Evolutionary conservation across 2,888 invertebrate species (phyloP).

Genomic region (Parelbella ahira): DNA sequence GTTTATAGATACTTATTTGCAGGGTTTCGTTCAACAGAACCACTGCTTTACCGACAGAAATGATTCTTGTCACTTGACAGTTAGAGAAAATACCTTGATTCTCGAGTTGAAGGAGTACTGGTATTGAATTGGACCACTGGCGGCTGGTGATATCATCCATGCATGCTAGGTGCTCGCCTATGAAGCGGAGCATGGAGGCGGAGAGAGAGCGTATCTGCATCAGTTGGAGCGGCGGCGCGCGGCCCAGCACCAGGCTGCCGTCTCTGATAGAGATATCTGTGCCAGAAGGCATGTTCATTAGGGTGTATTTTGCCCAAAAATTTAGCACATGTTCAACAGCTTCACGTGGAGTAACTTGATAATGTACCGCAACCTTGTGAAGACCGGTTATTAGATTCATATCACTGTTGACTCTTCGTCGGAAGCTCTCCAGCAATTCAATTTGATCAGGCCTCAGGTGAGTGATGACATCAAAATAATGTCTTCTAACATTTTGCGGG

Average conservation of each 20-base stretch:
- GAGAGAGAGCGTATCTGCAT: slow-evolving; percentile 30
- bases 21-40: slow-evolving; percentile 35
- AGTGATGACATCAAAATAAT: slow-evolving; percentile 32
- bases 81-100: slow-evolving; percentile 33
- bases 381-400: slow-evolving; percentile 31
- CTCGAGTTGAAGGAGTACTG: slow-evolving; percentile 32
- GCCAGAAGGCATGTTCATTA: slow-evolving; percentile 26
- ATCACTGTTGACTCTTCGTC: slow-evolving; percentile 30
- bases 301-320: slow-evolving; percentile 29
- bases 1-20: slow-evolving; percentile 35
- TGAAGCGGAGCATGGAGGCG: slow-evolving; percentile 31
- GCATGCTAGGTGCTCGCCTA: slow-evolving; percentile 34
- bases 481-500: slow-evolving; percentile 22
- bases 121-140: slow-evolving; percentile 31
- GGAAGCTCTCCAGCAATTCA: slow-evolving; percentile 31
- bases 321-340: slow-evolving; percentile 31
- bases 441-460: slow-evolving; percentile 32
- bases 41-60: slow-evolving; percentile 31
- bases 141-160: slow-evolving; percentile 29
- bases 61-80: slow-evolving; percentile 30
- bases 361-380: slow-evolving; percentile 26
- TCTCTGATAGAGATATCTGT: slow-evolving; percentile 27
- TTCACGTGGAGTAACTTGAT: slow-evolving; percentile 30
- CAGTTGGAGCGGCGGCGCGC: slow-evolving; percentile 35
- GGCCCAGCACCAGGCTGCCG: slow-evolving; percentile 32